These are phyloP conservation scores for Leguminivora glycinivorella DNA, from an alignment of 1,140 invertebrate genomes.

Conservation along the genomic window DNA sequence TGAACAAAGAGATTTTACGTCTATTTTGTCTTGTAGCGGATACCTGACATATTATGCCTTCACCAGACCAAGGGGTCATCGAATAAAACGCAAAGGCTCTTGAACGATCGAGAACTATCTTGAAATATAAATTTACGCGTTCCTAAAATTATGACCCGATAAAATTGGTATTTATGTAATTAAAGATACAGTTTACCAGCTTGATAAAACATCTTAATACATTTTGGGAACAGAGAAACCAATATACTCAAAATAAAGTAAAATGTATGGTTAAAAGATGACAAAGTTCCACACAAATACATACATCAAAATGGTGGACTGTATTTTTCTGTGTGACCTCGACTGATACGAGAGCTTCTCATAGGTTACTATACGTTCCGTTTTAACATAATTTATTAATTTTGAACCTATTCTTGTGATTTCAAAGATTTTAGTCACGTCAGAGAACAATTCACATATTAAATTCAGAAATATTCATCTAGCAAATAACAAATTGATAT, in stretches of 20 bases:
- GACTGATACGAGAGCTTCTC: conserved; percentile 24
- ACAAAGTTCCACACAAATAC: neutral
- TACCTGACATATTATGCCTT: conserved; percentile 69
- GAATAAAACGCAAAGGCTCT: conserved; percentile 34
- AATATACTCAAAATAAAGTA: neutral
- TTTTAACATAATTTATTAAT: neutral
- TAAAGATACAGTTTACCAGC: neutral
- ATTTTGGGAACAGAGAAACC: neutral
- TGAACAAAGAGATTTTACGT: conserved; percentile 73
- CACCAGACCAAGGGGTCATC: conserved; percentile 57
- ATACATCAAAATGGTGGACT: conserved; percentile 6
- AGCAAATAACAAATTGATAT: neutral
- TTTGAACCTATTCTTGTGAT: neutral
- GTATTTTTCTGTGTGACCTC: conserved; percentile 6
- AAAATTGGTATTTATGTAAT: conserved; percentile 17
- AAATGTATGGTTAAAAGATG: neutral
- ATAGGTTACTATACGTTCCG: conserved; percentile 16
- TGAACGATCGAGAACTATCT: neutral
- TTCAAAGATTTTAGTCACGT: neutral
- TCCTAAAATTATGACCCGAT: neutral
- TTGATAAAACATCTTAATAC: neutral
- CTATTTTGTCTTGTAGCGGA: conserved; percentile 65
- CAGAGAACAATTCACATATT: neutral
- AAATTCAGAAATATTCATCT: neutral
- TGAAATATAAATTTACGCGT: neutral